These are phyloP conservation scores for Tortrix viridana DNA, from an alignment of 2,888 invertebrate species.

Conservation along the genomic window DNA sequence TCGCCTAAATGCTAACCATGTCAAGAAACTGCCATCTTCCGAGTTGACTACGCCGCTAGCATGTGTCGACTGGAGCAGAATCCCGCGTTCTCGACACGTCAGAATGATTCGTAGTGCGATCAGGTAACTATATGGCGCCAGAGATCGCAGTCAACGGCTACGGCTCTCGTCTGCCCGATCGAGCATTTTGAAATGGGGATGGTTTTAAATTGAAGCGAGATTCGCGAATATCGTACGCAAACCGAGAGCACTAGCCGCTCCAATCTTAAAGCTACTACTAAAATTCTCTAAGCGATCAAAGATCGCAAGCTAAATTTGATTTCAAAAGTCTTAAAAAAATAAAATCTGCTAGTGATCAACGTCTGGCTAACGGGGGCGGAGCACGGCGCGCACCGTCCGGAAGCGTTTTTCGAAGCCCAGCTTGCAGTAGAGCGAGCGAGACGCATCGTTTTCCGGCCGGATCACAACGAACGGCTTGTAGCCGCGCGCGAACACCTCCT, in stretches of 20 bases:
- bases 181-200: conserved; percentile 45
- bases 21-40: conserved; percentile 48
- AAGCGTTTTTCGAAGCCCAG: conserved; percentile 92
- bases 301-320: conserved; percentile 80
- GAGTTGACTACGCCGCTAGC: neutral
- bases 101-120: conserved; percentile 61
- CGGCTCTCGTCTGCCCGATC: conserved; percentile 63
- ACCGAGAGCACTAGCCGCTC: conserved; percentile 77
- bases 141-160: conserved; percentile 67
- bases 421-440: conserved; percentile 92
- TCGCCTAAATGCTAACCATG: conserved; percentile 68
- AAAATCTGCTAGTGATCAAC: conserved; percentile 82
- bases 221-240: conserved; percentile 42
- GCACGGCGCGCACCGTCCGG: conserved; percentile 91
- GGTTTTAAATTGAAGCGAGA: conserved; percentile 44
- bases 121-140: conserved; percentile 67
- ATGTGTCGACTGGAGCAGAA: conserved; percentile 39
- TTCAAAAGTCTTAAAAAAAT: conserved; percentile 84
- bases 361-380: conserved; percentile 83
- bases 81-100: conserved; percentile 56
- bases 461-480: conserved; percentile 95
- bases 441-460: conserved; percentile 93
- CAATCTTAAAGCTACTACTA: conserved; percentile 81
- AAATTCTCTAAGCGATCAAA: conserved; percentile 79
- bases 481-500: conserved; percentile 87